phyloP scores from a whole-genome alignment of 2,888 invertebrate species.

The Plebejus melissa region DNA sequence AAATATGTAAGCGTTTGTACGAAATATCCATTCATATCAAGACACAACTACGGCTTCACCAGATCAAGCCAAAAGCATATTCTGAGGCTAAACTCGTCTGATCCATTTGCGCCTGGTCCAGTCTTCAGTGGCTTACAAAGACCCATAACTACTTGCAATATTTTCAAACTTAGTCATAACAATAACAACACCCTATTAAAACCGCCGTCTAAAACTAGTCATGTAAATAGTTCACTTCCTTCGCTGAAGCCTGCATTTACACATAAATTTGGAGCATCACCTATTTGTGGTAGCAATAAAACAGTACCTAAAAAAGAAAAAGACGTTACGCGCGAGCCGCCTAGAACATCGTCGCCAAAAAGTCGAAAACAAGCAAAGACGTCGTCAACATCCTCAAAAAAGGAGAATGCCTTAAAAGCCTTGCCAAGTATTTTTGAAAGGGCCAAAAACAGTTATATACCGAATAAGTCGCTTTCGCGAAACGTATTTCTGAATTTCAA shows the following conservation, averaged over 20 bases:
- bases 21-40: slow-evolving; percentile 63
- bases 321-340: slow-evolving; percentile 50
- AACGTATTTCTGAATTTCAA: slow-evolving; percentile 73
- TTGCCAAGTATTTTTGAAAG: slow-evolving; percentile 67
- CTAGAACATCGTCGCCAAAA: slow-evolving; percentile 59
- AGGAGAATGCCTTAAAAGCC: slow-evolving; percentile 55
- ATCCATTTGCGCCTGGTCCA: slow-evolving; percentile 74
- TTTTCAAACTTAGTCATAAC: slow-evolving; percentile 70
- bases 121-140: slow-evolving; percentile 72
- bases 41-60: slow-evolving; percentile 63
- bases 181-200: slow-evolving; percentile 68
- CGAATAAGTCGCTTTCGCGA: slow-evolving; percentile 64
- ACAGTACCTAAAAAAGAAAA: slow-evolving; percentile 55
- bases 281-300: slow-evolving; percentile 56
- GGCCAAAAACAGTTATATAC: slow-evolving; percentile 67
- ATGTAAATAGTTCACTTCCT: slow-evolving; percentile 57
- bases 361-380: slow-evolving; percentile 53
- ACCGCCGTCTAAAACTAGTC: slow-evolving; percentile 57
- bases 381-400: slow-evolving; percentile 51
- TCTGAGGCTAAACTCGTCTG: slow-evolving; percentile 59
- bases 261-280: slow-evolving; percentile 71
- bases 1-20: slow-evolving; percentile 70
- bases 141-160: slow-evolving; percentile 66
- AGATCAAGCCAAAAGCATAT: slow-evolving; percentile 62
- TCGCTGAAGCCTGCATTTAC: slow-evolving; percentile 65